Base-by-base conservation (phyloP, 2,888 invertebrate genomes). In the Tipula lateralis region DNA sequence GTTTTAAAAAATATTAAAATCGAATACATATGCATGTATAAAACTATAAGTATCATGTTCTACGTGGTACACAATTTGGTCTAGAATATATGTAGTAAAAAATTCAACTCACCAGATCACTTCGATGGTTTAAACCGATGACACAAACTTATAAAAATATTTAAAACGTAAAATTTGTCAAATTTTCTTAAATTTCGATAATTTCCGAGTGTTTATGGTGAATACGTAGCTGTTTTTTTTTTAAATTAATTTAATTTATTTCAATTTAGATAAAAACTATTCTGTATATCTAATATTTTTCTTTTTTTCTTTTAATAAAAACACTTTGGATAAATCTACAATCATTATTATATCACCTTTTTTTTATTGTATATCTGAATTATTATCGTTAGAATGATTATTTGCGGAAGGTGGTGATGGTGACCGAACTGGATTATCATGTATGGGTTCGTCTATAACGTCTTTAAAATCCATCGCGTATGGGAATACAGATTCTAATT, bases 401-500 rank as follows among this genome's bases (percentile, higher is more conserved):
- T 66, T 66, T 66, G 66, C 24, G 24, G 24, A 19, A 9, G 66
- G 66, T 66, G 66, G 66, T 66, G 66, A 66, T 24, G 66, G 66
- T 66, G 66, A 66, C 1, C 66, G 7, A 66, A 66, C 66, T 24
- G 66, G 66, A 24, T 66, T 24, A 66, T 66, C 66, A 1, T 24
- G 19, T 66, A 66, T 24, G 12, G 66, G 66, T 24, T 66, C 66
- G 24, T 66, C 66, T 24, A 66, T 12, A 66, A 66, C 24, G 39
- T 90, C 90, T 86, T 89, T 92, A 91, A 96, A 96, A 84, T 95
- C 94, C 86, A 94, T 93, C 85, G 97, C 95, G 90, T 94, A 94
- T 32, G 96, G 95, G 91, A 95, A 97, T 87, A 92, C 93, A 87
- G 91, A 91, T 88, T 94, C 93, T 90, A 97, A 97, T 88, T 92